phyloP scores from a whole-genome alignment of 2,888 invertebrate species.

The Physocephala rufipes region DNA sequence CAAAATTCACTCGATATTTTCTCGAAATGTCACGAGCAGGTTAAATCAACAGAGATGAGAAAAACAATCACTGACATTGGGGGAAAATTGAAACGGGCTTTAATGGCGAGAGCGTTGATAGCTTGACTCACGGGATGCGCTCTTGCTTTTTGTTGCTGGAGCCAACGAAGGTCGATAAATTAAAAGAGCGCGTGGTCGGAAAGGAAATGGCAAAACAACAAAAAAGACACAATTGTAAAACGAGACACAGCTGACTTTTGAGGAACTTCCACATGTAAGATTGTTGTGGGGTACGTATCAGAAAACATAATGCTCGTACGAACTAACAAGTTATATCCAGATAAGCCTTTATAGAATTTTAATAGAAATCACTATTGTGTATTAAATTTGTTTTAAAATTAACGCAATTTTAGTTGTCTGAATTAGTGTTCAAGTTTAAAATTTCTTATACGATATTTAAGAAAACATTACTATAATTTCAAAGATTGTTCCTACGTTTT shows the following conservation, averaged over 20 bases:
- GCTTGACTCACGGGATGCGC: background rate
- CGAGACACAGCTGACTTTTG: slow-evolving; percentile 6
- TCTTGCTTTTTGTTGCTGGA: too few species aligned
- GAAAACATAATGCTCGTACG: too few species aligned
- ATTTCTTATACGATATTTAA: background rate
- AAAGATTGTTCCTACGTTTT: background rate
- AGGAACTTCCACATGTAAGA: background rate
- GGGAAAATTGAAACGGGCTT: background rate
- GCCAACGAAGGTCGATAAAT: background rate
- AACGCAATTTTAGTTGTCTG: too few species aligned
- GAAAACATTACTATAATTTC: background rate
- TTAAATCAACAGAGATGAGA: background rate
- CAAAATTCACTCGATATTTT: too few species aligned
- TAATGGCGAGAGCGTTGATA: background rate
- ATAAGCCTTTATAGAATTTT: too few species aligned
- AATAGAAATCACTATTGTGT: too few species aligned
- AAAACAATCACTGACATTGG: background rate
- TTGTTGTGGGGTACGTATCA: too few species aligned
- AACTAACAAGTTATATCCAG: too few species aligned
- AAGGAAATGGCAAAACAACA: background rate
- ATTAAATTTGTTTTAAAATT: too few species aligned
- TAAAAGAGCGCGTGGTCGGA: background rate
- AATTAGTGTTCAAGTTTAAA: background rate
- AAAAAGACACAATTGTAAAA: background rate
- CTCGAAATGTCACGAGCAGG: too few species aligned